A percentile compares a stretch with the other conserved stretches of the same genome.
phyloP scores from a whole-genome alignment of 2,113 vertebrate species.

The Morone saxatilis region DNA sequence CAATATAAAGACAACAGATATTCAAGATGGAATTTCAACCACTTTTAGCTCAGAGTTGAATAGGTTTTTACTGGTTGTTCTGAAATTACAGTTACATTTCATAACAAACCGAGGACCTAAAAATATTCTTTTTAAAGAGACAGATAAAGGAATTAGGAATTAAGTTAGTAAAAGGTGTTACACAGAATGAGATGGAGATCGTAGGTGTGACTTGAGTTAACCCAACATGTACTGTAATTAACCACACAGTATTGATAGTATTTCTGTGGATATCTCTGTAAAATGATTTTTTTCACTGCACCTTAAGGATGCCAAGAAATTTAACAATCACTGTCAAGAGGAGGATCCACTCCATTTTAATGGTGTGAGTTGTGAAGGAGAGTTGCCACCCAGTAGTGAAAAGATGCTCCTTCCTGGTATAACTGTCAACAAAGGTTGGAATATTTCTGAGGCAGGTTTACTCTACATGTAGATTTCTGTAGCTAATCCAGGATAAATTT shows the following conservation, averaged over 20 bases:
- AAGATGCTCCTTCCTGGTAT: background rate
- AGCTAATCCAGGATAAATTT: background rate
- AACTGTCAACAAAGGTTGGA: constrained; percentile 6
- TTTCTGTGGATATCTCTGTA: background rate
- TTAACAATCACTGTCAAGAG: constrained; percentile 34
- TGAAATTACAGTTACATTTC: background rate
- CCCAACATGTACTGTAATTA: background rate
- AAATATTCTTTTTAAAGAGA: background rate
- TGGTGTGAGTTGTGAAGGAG: constrained; percentile 6
- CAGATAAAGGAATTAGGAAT: background rate
- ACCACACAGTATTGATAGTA: background rate
- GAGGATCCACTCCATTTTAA: constrained; percentile 15
- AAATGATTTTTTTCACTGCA: constrained; percentile 11
- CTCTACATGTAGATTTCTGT: background rate
- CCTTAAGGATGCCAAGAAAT: constrained; percentile 17
- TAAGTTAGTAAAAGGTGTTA: constrained; percentile 2
- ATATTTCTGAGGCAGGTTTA: background rate
- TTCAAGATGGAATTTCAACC: background rate
- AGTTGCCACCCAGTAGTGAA: background rate
- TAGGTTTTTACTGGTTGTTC: background rate
- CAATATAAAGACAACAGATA: too few species aligned
- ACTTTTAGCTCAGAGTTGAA: background rate
- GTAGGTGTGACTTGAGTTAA: background rate
- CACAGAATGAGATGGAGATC: background rate
- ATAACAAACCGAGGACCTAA: background rate